Evolutionary conservation across 2,113 vertebrate species (phyloP).

Genomic region (Hiodon alosoides): DNA sequence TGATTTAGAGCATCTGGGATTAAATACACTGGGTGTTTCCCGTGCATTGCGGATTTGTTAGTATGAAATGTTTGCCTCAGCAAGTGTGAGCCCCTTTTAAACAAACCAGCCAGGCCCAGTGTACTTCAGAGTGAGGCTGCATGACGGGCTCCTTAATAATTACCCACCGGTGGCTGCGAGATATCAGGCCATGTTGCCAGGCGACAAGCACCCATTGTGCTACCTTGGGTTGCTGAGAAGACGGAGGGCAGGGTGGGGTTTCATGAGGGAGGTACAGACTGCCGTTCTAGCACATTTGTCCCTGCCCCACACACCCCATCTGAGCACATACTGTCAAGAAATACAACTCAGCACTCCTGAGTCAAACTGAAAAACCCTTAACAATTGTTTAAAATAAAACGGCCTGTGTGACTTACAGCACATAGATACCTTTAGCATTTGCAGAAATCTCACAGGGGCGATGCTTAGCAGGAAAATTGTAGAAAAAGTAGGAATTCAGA

Average conservation of each 20-base stretch:
- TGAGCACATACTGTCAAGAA: background rate
- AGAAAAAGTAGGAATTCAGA: no score
- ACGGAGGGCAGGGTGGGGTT: slow-evolving; percentile 53
- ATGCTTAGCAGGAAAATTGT: no score
- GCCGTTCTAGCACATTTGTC: slow-evolving; percentile 35
- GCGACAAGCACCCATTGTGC: slow-evolving; percentile 65
- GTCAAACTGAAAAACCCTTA: background rate
- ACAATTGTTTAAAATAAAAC: background rate
- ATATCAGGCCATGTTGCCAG: slow-evolving; percentile 62
- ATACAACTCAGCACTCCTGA: background rate
- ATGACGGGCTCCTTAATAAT: background rate
- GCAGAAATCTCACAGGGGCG: no score
- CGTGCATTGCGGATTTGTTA: background rate
- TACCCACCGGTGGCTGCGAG: slow-evolving; percentile 46
- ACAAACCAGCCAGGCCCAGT: background rate
- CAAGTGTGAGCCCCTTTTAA: background rate
- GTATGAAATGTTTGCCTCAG: background rate
- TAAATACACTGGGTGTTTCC: background rate
- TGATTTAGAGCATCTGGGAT: background rate
- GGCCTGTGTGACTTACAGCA: no score
- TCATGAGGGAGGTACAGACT: slow-evolving; percentile 55
- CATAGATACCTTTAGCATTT: no score
- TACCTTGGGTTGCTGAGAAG: slow-evolving; percentile 50
- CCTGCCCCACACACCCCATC: slow-evolving; percentile 16
- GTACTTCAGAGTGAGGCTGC: no score